Evolutionary conservation across 2,888 invertebrate genomes (phyloP), one percentile per base, ranked within the genome.

Genomic region (Coleophora flavipennella): DNA sequence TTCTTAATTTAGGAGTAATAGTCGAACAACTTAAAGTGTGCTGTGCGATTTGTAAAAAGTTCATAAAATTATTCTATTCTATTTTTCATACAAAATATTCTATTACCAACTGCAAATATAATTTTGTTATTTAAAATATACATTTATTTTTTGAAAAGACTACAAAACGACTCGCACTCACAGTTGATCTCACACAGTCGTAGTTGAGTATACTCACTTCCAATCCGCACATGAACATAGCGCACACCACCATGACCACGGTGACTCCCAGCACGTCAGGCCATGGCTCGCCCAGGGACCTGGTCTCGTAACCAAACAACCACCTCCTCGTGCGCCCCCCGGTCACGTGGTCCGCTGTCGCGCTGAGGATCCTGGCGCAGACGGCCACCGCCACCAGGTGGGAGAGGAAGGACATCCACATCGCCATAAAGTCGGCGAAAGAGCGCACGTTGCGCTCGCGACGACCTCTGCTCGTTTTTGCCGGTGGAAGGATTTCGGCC

Each of bases 251-350:
- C 57, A 88, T 80, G 7, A 89, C 85, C 20, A 89, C 87, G 0
- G 87, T 87, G 2, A 89, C 87, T 4, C 89, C 89, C 3, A 89
- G 55, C 3, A 89, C 87, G 55, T 89, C 89, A 14, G 89, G 89
- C 88, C 88, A 88, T 1, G 89, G 88, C 52, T 89, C 89, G 0
- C 88, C 88, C 39, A 87, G 61, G 1, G 87, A 78, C 51, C 86
- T 78, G 4, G 87, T 86, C 55, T 88, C 86, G 49, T 87, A 77
- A 1, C 88, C 88, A 49, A 89, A 87, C 29, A 88, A 59, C 86
- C 88, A 88, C 34, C 86, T 77, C 42, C 88, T 79, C n/a, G 88
- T 85, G 28, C 86, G 67, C 1, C 88, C 88, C 12, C 79, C 86
- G 26, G 87, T 88, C 41, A 89, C 87, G 47, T 89, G 89, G 53